Base-by-base conservation (phyloP, 1,140 invertebrate species). In the Stegodyphus dumicola region DNA sequence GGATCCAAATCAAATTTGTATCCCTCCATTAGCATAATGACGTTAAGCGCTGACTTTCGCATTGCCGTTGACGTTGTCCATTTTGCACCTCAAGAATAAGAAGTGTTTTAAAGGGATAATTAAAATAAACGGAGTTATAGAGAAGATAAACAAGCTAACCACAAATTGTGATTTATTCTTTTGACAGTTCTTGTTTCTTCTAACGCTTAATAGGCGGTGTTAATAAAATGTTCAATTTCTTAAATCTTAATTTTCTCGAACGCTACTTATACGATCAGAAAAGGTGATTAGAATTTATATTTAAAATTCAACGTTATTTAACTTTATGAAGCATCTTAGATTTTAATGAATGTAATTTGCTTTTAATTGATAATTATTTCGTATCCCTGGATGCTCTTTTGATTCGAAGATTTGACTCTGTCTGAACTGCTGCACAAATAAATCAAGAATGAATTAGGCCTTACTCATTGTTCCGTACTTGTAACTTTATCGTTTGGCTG, bases 81-180 rank as follows among this genome's bases (percentile, higher is more conserved):
- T 77, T 66, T 66, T 15, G 13, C 56, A 65, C 6, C 48, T 65
- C 52, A 66, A 33, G 33, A 33, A 33, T 33, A 33, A 33, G 9
- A 64, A 76, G 75, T 49, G 33, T 65, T 77, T 33, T 65, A 65
- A 77, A 66, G 56, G 65, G 60, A 66, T 18, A 77, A 77, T 77
- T 77, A 77, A 77, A 65, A 77, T 77, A 77, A 66, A 51, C n/a
- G 75, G 65, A 49, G 15, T 66, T 15, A 13, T 17, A 51, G 11
- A 7, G 75, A 77, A 65, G 51, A 66, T 77, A 65, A 77, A 77
- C 56, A 65, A 66, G 54, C 18, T 17, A 65, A 49, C 6, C 75
- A 15, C n/a, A 77, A 77, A 77, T 65, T 64, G 33, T 77, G 60
- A 77, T 64, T 77, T 65, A 77, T 77, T 49, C 6, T 49, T 51